These are phyloP conservation scores for Porites cylindrica DNA, from an alignment of 92 coral and sea anemone species.

Conservation along the genomic window DNA sequence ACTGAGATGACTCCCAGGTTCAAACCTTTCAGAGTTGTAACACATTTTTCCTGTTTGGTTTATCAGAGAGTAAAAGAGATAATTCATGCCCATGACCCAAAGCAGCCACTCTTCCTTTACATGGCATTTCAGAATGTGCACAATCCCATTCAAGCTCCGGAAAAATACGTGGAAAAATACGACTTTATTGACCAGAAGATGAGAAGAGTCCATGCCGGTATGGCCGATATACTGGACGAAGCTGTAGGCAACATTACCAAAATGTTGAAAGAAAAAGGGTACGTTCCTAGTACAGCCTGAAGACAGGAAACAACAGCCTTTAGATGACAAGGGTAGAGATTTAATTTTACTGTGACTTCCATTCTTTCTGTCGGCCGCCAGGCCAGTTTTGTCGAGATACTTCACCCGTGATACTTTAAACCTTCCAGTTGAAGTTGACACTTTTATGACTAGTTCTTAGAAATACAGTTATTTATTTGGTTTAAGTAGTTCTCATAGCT, in stretches of 20 bases:
- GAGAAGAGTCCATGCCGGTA: slow-evolving; percentile 74
- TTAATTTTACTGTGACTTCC: too few relatives aligned
- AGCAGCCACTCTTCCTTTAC: slow-evolving; percentile 77
- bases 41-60: background rate
- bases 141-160: slow-evolving; percentile 81
- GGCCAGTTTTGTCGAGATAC: too few relatives aligned
- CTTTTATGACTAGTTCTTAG: too few relatives aligned
- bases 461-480: too few relatives aligned
- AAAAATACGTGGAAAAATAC: slow-evolving; percentile 64
- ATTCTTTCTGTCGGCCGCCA: too few relatives aligned
- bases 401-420: too few relatives aligned
- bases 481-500: too few relatives aligned
- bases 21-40: background rate
- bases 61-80: slow-evolving; percentile 66
- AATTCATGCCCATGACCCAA: slow-evolving; percentile 63
- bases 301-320: background rate
- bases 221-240: slow-evolving; percentile 84
- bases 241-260: slow-evolving; percentile 81
- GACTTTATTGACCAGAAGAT: slow-evolving; percentile 66
- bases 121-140: slow-evolving; percentile 83
- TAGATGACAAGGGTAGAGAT: too few relatives aligned
- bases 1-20: too few relatives aligned
- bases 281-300: background rate
- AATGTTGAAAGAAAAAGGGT: slow-evolving; percentile 70
- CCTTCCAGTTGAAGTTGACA: too few relatives aligned